A percentile compares a stretch with the other conserved stretches of the same genome.
Conservation (phyloP, 2,113 vertebrate species). For the Semnornis frantzii region DNA sequence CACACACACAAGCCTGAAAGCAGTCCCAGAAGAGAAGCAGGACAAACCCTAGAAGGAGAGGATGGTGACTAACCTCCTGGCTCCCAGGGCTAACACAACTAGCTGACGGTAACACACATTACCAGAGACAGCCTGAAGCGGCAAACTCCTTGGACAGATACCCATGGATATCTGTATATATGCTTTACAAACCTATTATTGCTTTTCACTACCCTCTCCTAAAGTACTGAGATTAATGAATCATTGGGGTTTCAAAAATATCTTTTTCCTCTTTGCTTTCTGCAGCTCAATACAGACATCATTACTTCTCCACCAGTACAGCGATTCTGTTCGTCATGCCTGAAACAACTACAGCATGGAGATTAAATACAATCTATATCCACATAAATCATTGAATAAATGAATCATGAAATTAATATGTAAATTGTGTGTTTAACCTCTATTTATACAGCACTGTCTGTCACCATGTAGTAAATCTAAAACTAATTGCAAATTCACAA, state of each 20-base stretch:
- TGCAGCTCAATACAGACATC: conserved; percentile 71
- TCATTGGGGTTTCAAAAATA: conserved; percentile 49
- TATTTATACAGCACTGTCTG: conserved; percentile 91
- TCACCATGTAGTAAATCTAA: conserved; percentile 90
- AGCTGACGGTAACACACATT: background rate
- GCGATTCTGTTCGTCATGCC: conserved; percentile 79
- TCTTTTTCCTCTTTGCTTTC: conserved; percentile 44
- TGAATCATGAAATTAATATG: conserved; percentile 97
- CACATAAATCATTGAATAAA: conserved; percentile 94
- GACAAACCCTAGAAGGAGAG: rapidly evolving
- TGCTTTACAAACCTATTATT: conserved; percentile 41
- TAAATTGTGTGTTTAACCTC: conserved; percentile 95
- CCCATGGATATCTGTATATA: background rate
- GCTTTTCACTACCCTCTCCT: conserved; percentile 28
- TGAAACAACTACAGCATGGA: conserved; percentile 79
- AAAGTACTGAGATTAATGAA: conserved; percentile 66
- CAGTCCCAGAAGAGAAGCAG: background rate
- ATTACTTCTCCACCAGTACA: conserved; percentile 66
- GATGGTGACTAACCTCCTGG: background rate
- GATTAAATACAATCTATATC: conserved; percentile 90
- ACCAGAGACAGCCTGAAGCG: background rate
- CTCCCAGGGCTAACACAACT: background rate
- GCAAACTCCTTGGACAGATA: background rate
- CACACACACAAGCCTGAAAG: rapidly evolving
- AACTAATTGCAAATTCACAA: conserved; percentile 92